A percentile compares a stretch with the other conserved stretches of the same genome.
These are phyloP conservation scores for Caenorhabditis sulstoni DNA, from an alignment of 2,888 invertebrate species.

Conservation along the genomic window DNA sequence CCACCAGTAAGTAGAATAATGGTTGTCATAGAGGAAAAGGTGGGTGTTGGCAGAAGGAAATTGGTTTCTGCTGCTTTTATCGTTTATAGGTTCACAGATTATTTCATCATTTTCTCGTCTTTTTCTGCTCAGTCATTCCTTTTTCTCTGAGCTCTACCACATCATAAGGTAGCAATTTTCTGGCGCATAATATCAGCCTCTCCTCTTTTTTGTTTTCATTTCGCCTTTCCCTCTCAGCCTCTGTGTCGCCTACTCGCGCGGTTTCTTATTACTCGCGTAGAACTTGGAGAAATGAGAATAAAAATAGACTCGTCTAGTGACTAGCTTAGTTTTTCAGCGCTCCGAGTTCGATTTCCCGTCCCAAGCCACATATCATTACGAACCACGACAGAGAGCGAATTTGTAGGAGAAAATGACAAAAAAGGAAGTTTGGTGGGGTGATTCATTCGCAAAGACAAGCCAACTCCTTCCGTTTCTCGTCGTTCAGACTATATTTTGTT, in stretches of 20 bases:
- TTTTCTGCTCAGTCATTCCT: background rate
- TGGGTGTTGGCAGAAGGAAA: too few relatives aligned
- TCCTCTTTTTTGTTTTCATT: background rate
- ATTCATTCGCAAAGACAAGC: conserved; percentile 23
- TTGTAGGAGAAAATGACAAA: background rate
- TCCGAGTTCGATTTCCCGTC: too few relatives aligned
- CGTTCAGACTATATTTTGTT: too few relatives aligned
- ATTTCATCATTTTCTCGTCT: too few relatives aligned
- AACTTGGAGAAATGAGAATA: too few relatives aligned
- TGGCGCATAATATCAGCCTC: background rate
- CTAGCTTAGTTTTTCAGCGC: too few relatives aligned
- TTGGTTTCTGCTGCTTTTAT: too few relatives aligned
- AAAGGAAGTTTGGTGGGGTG: conserved; percentile 18
- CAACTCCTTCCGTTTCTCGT: background rate
- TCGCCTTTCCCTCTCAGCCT: background rate
- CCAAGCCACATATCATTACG: too few relatives aligned
- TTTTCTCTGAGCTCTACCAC: background rate
- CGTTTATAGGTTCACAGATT: too few relatives aligned
- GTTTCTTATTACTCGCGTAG: background rate
- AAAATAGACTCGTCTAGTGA: too few relatives aligned
- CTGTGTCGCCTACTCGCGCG: background rate
- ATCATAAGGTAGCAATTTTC: conserved; percentile 7
- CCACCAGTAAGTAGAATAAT: too few relatives aligned
- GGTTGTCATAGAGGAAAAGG: too few relatives aligned
- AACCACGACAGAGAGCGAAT: background rate